Evolutionary conservation across 2,797 vertebrate species (phyloP), one percentile per base, ranked within the genome.

Genomic region (Tangara arthus): DNA sequence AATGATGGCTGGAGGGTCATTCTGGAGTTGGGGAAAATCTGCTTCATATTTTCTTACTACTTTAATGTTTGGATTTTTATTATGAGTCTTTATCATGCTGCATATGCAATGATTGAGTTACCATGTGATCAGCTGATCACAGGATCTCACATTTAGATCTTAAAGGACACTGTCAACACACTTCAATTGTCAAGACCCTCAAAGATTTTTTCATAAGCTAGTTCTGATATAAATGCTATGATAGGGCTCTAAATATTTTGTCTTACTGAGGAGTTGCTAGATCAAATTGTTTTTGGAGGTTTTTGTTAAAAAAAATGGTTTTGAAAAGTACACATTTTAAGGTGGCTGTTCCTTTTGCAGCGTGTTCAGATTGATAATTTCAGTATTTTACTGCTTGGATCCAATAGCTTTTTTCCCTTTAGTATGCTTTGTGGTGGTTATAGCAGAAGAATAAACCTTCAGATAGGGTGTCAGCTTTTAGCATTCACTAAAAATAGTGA

Each of bases 11-110:
- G 75, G 87, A 80, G 0, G 18, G 82, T 87, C 82, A 42, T 88
- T 84, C 77, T 92, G 85, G 69, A 89, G 82, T n/a, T 82, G 70
- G 66, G 66, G 65, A 81, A 72, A 86, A 90, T 76, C 59, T 66
- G 44, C 65, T 78, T 89, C 18, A 0, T 50, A 5, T 84, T 66
- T 95, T 81, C 22, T 73, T 79, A n/a, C 39, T 30, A 15, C 28
- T 27, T n/a, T 32, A 27, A 50, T 35, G 12, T 75, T 89, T 52
- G 34, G 15, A 14, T 64, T 81, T 94, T 89, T 95, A 56, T 47
- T 55, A 52, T 14, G 15, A 55, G 2, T 59, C 9, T 69, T 91
- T 73, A 35, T 50, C 32, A 14, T 82, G 37, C 9, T 24, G 22
- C n/a, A 34, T 56, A 17, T 56, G n/a, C n/a, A 56, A 75, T 78